Evolutionary conservation across 2,888 invertebrate species (phyloP).

Genomic region (Ennomos erosarius): DNA sequence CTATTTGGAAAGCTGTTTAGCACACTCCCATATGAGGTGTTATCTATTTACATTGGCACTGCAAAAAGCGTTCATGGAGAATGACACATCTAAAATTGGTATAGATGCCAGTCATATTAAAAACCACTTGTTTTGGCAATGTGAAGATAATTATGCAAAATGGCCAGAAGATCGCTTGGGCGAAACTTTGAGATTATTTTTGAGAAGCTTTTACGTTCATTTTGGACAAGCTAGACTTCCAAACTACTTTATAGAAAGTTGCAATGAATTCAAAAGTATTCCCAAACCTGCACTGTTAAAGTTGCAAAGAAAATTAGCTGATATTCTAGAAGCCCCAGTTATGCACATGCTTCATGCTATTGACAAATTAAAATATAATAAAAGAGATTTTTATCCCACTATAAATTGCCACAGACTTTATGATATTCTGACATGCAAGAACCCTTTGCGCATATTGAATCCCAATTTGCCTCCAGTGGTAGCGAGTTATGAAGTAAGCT

Average conservation of each 20-base stretch:
- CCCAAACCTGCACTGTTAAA: slow-evolving; percentile 86
- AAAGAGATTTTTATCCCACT: slow-evolving; percentile 87
- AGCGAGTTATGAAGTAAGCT: slow-evolving; percentile 55
- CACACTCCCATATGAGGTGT: slow-evolving; percentile 89
- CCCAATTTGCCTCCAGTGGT: slow-evolving; percentile 64
- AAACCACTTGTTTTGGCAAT: slow-evolving; percentile 91
- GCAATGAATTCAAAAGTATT: slow-evolving; percentile 90
- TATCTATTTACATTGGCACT: slow-evolving; percentile 88
- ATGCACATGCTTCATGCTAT: slow-evolving; percentile 89
- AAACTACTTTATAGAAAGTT: slow-evolving; percentile 90
- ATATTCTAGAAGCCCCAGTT: slow-evolving; percentile 89
- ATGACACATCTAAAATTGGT: slow-evolving; percentile 86
- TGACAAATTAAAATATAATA: slow-evolving; percentile 87
- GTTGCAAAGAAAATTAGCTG: slow-evolving; percentile 88
- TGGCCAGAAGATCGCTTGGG: slow-evolving; percentile 92
- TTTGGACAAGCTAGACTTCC: slow-evolving; percentile 87
- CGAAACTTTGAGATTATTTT: slow-evolving; percentile 86
- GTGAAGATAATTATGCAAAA: slow-evolving; percentile 88
- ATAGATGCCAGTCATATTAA: slow-evolving; percentile 90
- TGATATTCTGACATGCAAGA: slow-evolving; percentile 84
- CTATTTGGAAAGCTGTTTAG: slow-evolving; percentile 89
- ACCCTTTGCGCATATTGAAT: slow-evolving; percentile 79
- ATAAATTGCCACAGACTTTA: slow-evolving; percentile 86
- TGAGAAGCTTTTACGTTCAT: slow-evolving; percentile 86
- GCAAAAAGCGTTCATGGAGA: slow-evolving; percentile 90